Percentiles rank a stretch among this genome's conserved stretches.
Evolutionary conservation across 2,888 invertebrate species (phyloP).

Genomic region (Campoplex capitator): DNA sequence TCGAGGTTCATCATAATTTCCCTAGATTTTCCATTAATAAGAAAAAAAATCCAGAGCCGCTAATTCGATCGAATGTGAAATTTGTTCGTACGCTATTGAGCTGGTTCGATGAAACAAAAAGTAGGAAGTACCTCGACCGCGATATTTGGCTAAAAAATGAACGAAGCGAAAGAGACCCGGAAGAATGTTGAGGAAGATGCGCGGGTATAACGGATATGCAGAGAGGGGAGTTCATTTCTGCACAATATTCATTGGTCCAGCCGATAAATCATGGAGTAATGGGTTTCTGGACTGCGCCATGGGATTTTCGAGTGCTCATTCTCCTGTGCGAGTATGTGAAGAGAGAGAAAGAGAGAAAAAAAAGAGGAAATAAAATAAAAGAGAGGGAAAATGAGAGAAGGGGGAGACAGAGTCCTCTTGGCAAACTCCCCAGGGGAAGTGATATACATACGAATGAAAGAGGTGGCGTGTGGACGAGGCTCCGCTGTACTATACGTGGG

Average conservation of each 20-base stretch:
- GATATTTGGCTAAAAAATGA: not conserved
- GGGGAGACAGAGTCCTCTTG: slow-evolving; percentile 5
- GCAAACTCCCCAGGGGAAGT: slow-evolving; percentile 56
- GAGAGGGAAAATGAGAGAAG: slow-evolving; percentile 6
- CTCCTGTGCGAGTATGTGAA: slow-evolving; percentile 42
- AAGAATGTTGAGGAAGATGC: slow-evolving; percentile 41
- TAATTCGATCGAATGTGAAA: slow-evolving; percentile 20
- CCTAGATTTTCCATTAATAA: not conserved
- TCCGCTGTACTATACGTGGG: slow-evolving; percentile 71
- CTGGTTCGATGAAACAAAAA: not conserved
- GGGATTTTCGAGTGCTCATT: slow-evolving; percentile 52
- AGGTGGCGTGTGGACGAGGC: slow-evolving; percentile 62
- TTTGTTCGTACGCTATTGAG: not conserved
- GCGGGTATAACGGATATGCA: not conserved
- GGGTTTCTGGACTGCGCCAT: slow-evolving; percentile 67
- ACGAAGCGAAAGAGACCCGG: slow-evolving; percentile 1
- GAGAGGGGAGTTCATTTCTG: slow-evolving; percentile 61
- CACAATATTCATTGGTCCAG: slow-evolving; percentile 75
- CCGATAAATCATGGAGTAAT: slow-evolving; percentile 76
- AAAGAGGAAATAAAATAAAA: slow-evolving; percentile 1
- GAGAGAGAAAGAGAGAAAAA: not conserved
- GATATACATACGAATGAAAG: slow-evolving; percentile 37
- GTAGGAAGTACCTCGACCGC: not conserved
- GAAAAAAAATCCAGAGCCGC: not conserved
- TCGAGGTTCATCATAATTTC: slow-evolving; percentile 22